Evolutionary conservation across 2,113 vertebrate genomes (phyloP).

Genomic region (Halichoerus grypus): DNA sequence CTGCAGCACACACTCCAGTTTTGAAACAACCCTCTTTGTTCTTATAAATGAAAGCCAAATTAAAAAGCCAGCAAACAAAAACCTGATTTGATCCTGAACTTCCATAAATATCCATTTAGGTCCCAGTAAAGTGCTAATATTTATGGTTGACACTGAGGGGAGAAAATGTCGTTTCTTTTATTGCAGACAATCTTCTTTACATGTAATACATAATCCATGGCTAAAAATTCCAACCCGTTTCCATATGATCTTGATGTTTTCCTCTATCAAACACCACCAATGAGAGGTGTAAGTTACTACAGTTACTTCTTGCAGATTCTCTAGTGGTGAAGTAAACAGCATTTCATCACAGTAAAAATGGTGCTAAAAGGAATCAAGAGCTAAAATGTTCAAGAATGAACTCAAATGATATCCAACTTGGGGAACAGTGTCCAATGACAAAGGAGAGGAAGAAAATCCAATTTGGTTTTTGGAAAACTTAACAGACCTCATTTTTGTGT

Average conservation of each 20-base stretch:
- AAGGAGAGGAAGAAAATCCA: slow-evolving; percentile 15
- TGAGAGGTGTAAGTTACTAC: slow-evolving; percentile 28
- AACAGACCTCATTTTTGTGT: slow-evolving; percentile 6
- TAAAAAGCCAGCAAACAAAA: slow-evolving; percentile 56
- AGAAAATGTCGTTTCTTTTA: slow-evolving; percentile 32
- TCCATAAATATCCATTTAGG: slow-evolving; percentile 6
- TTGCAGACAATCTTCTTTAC: slow-evolving; percentile 29
- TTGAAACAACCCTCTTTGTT: background rate
- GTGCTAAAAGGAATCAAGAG: slow-evolving; percentile 20
- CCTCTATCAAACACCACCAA: slow-evolving; percentile 33
- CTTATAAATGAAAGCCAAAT: slow-evolving; percentile 54
- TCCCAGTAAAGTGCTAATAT: slow-evolving; percentile 31
- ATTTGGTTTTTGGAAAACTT: slow-evolving; percentile 12
- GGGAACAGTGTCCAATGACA: background rate
- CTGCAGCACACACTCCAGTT: background rate
- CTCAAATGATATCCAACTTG: background rate
- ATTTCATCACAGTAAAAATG: slow-evolving; percentile 54
- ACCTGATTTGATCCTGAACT: background rate
- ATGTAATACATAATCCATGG: slow-evolving; percentile 51
- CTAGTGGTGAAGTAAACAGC: slow-evolving; percentile 7
- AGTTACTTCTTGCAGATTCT: background rate
- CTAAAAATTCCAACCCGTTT: slow-evolving; percentile 65
- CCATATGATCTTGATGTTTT: slow-evolving; percentile 3
- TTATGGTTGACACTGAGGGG: slow-evolving; percentile 51
- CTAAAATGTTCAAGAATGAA: slow-evolving; percentile 33